Percentiles rank a stretch among this genome's conserved stretches.
phyloP scores from a whole-genome alignment of 2,113 vertebrate species.

The Engraulis encrasicolus region DNA sequence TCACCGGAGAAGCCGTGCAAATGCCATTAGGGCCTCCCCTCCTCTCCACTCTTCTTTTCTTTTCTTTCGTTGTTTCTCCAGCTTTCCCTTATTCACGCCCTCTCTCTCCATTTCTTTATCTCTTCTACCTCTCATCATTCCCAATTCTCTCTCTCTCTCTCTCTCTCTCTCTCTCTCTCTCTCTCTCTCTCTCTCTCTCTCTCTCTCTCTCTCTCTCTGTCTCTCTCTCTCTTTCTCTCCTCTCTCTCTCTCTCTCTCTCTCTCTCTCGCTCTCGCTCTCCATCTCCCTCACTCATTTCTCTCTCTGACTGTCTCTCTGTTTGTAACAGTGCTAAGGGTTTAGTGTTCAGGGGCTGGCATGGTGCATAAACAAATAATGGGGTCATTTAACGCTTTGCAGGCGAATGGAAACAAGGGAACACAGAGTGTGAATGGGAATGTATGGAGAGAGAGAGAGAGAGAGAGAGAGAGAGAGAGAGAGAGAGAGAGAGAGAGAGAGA shows the following conservation, averaged over 20 bases:
- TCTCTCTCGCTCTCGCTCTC: no score
- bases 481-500: background rate
- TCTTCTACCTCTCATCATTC: background rate
- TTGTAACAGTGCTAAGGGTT: background rate
- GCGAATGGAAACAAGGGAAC: slow-evolving; percentile 31
- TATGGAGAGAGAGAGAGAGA: background rate
- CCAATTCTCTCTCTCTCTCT: background rate
- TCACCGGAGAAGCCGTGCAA: slow-evolving; percentile 68
- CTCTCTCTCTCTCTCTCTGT: background rate
- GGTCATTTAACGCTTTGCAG: slow-evolving; percentile 54
- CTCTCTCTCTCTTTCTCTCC: no score
- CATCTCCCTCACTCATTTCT: no score
- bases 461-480: background rate
- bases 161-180: background rate
- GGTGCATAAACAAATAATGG: slow-evolving; percentile 12
- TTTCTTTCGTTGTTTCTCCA: no score
- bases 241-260: no score
- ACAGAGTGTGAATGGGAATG: background rate
- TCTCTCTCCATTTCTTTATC: no score
- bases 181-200: background rate
- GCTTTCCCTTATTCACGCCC: no score
- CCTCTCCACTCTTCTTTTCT: background rate
- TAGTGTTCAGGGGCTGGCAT: background rate
- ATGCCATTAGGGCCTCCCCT: slow-evolving; percentile 63
- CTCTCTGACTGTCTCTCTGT: background rate